These are phyloP conservation scores for Empidonax traillii DNA, from an alignment of 2,113 vertebrate genomes.

Conservation along the genomic window DNA sequence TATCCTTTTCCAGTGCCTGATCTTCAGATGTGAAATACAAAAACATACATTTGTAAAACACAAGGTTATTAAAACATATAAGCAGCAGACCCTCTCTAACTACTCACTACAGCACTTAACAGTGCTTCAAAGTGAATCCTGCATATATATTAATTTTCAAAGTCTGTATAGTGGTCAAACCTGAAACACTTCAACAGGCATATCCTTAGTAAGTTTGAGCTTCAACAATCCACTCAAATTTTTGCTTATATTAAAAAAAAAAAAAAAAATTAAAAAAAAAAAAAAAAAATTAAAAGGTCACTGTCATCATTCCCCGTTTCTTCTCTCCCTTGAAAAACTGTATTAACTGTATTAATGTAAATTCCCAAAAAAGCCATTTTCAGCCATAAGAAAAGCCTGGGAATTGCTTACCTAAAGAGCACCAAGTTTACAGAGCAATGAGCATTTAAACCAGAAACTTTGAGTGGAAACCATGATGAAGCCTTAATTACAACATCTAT, in stretches of 20 bases:
- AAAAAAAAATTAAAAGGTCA: background rate
- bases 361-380: background rate
- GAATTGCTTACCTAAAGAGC: slow-evolving; percentile 41
- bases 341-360: background rate
- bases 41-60: background rate
- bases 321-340: background rate
- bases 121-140: background rate
- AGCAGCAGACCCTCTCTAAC: background rate
- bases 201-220: background rate
- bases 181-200: background rate
- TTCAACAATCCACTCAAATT: background rate
- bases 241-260: background rate
- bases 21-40: background rate
- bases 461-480: slow-evolving; percentile 54
- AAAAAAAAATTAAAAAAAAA: no score
- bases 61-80: background rate
- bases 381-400: slow-evolving; percentile 20
- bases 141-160: background rate
- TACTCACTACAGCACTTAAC: background rate
- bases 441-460: slow-evolving; percentile 19
- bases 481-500: slow-evolving; percentile 43
- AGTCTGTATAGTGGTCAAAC: background rate
- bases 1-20: background rate
- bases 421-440: background rate
- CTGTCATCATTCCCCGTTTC: background rate